Base-by-base conservation (phyloP, 2,888 invertebrate species). In the Zootermopsis nevadensis region DNA sequence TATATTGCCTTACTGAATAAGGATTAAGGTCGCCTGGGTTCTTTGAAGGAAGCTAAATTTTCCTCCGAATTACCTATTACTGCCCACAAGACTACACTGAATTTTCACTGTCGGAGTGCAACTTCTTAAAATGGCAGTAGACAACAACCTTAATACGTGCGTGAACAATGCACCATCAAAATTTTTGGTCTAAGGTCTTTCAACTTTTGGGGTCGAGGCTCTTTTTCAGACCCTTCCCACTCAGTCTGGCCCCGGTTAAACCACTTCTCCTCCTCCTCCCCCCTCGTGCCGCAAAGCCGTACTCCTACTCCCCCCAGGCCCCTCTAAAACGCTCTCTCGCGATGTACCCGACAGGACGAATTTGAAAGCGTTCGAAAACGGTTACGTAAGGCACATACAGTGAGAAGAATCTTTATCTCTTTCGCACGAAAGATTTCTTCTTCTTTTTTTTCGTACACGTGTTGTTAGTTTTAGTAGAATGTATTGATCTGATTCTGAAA, bases 201-300 rank as follows among this genome's bases (percentile, higher is more conserved):
- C n/a, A 69, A 69, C 69, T n/a, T 81, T 83, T 83, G 83, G 80
- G 83, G 83, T 81, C 83, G 83, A 83, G 83, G 80, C 67, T 80
- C 84, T 83, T 81, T 79, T 85, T 84, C 83, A 81, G 85, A 60
- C 84, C 77, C 84, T 67, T 83, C 38, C 83, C 80, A 77, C n/a
- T 38, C 81, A 12, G 55, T 83, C 55, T 82, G 67, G 83, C 81
- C 82, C 15, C 81, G 76, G 72, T 66, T 80, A 66, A 82, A 83
- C 82, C 84, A 84, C 85, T 85, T 83, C 84, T 55, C 31, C 24
- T 66, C 79, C 38, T 48, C n/a, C n/a, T n/a, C n/a, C 27, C 79
- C 66, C 30, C 15, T 38, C 35, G 10, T 22, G 8, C n/a, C 66
- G 19, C 35, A 55, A 53, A 30, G 53, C 31, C 77, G n/a, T n/a